Evolutionary conservation across 2,113 vertebrate genomes (phyloP).

Genomic region (Fregata magnificens): DNA sequence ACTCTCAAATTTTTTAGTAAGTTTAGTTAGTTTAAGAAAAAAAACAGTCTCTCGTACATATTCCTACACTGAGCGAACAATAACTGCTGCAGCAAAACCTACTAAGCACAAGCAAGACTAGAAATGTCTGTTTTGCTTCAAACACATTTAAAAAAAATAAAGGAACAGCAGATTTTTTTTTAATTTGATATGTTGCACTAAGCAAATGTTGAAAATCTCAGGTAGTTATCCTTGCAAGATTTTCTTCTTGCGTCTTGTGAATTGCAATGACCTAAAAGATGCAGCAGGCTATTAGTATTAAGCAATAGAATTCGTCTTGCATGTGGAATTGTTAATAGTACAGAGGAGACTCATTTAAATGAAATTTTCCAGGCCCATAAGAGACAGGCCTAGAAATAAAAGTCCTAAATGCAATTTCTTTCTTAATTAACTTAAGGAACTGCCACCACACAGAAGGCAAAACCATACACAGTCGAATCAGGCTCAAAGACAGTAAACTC

Average conservation of each 20-base stretch:
- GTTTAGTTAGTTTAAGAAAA: not conserved
- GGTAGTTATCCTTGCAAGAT: not conserved
- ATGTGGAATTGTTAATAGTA: not conserved
- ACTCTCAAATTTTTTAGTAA: not conserved
- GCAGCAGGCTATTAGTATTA: not conserved
- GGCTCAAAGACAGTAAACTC: not conserved
- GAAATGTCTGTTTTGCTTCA: not conserved
- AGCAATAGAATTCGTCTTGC: not conserved
- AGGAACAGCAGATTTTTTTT: not conserved
- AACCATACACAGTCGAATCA: rapidly evolving
- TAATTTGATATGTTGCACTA: not conserved
- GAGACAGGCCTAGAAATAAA: not conserved
- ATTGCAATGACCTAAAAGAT: not conserved
- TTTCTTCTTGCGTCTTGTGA: not conserved
- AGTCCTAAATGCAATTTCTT: not conserved
- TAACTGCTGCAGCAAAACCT: not conserved
- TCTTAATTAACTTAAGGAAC: not conserved
- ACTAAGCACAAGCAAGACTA: not conserved
- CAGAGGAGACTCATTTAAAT: not conserved
- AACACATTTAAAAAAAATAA: not conserved
- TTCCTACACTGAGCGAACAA: not conserved
- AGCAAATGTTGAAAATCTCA: not conserved
- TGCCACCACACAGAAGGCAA: rapidly evolving
- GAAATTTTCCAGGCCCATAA: not conserved
- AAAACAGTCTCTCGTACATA: not conserved